phyloP scores from a whole-genome alignment of 2,888 invertebrate species.

The Ophion ventricosus region DNA sequence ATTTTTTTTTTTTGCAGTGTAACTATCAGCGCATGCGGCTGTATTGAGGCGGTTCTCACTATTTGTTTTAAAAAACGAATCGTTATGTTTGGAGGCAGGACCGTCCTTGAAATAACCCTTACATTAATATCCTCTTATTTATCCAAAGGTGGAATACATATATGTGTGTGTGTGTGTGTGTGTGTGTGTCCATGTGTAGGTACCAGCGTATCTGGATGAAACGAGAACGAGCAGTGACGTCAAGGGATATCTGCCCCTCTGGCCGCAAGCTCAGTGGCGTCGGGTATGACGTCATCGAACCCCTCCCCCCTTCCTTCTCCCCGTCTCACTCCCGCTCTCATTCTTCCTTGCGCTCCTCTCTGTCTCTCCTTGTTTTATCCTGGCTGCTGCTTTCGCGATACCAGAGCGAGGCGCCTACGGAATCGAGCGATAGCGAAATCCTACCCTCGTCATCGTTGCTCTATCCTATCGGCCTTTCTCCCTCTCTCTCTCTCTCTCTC shows the following conservation, averaged over 20 bases:
- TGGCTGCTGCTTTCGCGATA: constrained; percentile 27
- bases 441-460: constrained; percentile 25
- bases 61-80: constrained; percentile 6
- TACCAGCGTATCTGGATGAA: not conserved
- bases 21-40: not conserved
- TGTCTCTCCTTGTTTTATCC: constrained; percentile 19
- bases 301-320: constrained; percentile 26
- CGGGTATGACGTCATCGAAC: constrained; percentile 69
- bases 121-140: not conserved
- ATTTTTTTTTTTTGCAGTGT: no score
- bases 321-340: not conserved
- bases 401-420: constrained; percentile 16
- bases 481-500: not conserved
- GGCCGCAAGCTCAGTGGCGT: constrained; percentile 66
- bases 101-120: not conserved
- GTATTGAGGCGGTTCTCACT: not conserved
- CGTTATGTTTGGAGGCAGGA: not conserved
- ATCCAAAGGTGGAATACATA: not conserved
- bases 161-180: not conserved
- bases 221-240: constrained; percentile 54
- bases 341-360: not conserved
- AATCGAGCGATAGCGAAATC: constrained; percentile 34
- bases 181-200: not conserved
- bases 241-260: constrained; percentile 55
- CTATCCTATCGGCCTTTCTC: constrained; percentile 13